phyloP scores from a whole-genome alignment of 2,888 invertebrate genomes.

The Galerucella pusilla region DNA sequence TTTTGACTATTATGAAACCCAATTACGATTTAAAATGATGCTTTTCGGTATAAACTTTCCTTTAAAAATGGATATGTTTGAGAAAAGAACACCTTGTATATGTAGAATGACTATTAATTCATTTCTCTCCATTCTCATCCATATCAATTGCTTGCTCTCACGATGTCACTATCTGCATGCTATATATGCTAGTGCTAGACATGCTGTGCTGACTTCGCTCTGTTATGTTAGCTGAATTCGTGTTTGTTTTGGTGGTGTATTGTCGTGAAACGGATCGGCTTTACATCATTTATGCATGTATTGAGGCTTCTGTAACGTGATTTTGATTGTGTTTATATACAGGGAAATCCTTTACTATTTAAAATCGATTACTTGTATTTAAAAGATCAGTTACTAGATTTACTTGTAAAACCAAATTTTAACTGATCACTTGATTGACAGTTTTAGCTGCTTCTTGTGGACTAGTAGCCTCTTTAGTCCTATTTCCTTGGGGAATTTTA shows the following conservation, averaged over 20 bases:
- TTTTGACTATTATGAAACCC: too few species aligned
- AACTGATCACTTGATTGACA: too few species aligned
- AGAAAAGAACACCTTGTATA: background rate
- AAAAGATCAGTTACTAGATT: background rate
- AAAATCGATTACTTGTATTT: background rate
- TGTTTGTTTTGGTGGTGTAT: slow-evolving; percentile 17
- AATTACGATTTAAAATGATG: too few species aligned
- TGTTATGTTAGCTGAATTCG: slow-evolving; percentile 12
- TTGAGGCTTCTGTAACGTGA: slow-evolving; percentile 17
- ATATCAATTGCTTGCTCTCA: slow-evolving; percentile 14
- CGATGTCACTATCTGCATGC: slow-evolving; percentile 13
- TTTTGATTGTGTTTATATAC: slow-evolving; percentile 13
- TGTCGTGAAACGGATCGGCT: slow-evolving; percentile 17
- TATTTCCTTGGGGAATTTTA: too few species aligned
- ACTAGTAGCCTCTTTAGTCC: too few species aligned
- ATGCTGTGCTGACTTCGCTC: slow-evolving; percentile 13
- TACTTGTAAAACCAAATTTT: too few species aligned
- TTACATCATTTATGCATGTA: slow-evolving; percentile 18
- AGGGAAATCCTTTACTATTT: background rate
- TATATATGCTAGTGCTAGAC: slow-evolving; percentile 13
- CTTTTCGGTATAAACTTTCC: too few species aligned
- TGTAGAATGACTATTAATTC: background rate
- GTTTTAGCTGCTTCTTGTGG: too few species aligned
- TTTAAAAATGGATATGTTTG: too few species aligned
- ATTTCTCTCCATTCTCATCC: background rate